Evolutionary conservation across 2,797 vertebrate species (phyloP), one percentile per base, ranked within the genome.

Genomic region (Podargus strigoides): DNA sequence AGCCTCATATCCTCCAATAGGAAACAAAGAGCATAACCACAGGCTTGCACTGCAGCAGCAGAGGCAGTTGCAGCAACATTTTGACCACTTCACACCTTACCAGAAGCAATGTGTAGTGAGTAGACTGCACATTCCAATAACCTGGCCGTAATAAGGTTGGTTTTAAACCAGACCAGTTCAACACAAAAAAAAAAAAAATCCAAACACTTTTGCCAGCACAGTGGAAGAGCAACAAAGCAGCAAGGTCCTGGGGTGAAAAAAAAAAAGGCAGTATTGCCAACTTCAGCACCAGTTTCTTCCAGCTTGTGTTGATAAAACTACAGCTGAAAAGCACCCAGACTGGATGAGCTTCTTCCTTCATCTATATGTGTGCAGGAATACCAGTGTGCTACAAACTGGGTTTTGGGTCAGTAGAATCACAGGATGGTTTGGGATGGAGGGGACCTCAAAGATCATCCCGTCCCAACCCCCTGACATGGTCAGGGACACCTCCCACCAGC

Each of bases 301-400:
- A 72, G 8, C 15, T 32, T n/a, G 20, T 53, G 49, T 32, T 77
- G 22, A 70, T 12, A 52, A 67, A 77, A 70, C 5, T 23, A 42
- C 14, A 88, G 22, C 27, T 46, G 39, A 78, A 88, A 75, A 84
- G 12, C 59, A 82, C 4, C 30, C 36, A 3, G 2, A 75, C 4
- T 21, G 14, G 17, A 39, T 18, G 15, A 86, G 21, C 12, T 74
- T 66, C 27, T 78, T 75, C 37, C 42, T 44, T 76, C 37, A 69
- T 5, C 22, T 34, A 1, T 0, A 3, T 1, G 5, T 26, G 6
- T 49, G 28, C 21, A 87, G 10, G 10, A 80, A 74, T 18, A 69
- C 2, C 14, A 36, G 14, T 0, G 1, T 10, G n/a, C 39, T 50
- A 78, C 13, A 26, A 68, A 66, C 5, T 10, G 4, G 0, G 0